phyloP scores from a whole-genome alignment of 1,140 invertebrate species.

The Anoplophora glabripennis region DNA sequence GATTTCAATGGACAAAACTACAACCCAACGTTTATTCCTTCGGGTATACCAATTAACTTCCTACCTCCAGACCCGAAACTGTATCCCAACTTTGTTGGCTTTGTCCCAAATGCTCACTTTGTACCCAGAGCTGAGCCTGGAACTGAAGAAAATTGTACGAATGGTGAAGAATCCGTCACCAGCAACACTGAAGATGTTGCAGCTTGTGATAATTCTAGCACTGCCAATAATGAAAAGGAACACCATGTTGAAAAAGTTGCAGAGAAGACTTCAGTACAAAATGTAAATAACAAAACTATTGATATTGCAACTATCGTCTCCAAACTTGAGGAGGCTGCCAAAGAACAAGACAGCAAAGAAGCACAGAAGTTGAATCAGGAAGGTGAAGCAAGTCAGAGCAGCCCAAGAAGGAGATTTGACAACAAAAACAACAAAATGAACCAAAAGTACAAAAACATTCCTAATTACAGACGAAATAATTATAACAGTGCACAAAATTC shows the following conservation, averaged over 20 bases:
- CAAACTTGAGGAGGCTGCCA: slow-evolving; percentile 46
- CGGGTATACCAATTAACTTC: slow-evolving; percentile 39
- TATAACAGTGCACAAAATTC: slow-evolving; percentile 8
- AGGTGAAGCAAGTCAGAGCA: background rate
- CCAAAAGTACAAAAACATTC: slow-evolving; percentile 5
- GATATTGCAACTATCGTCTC: slow-evolving; percentile 47
- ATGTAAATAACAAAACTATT: slow-evolving; percentile 27
- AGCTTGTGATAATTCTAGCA: slow-evolving; percentile 1
- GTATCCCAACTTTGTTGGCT: slow-evolving; percentile 22
- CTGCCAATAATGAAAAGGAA: background rate
- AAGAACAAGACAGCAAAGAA: slow-evolving; percentile 35
- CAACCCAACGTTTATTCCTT: slow-evolving; percentile 35
- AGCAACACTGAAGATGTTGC: slow-evolving; percentile 16
- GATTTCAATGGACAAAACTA: slow-evolving; percentile 27
- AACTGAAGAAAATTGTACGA: slow-evolving; percentile 4
- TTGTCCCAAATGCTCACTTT: slow-evolving; percentile 13
- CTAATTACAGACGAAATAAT: slow-evolving; percentile 3
- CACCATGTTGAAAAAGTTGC: background rate
- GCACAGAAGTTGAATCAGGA: background rate
- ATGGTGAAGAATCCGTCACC: slow-evolving; percentile 7
- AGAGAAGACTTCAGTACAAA: slow-evolving; percentile 2
- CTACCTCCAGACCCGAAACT: slow-evolving; percentile 28
- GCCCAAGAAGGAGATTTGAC: background rate
- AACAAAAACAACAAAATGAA: slow-evolving; percentile 5
- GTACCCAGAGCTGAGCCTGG: background rate